Evolutionary conservation across 2,888 invertebrate genomes (phyloP), one percentile per base, ranked within the genome.

Genomic region (Coelogynopora nodosa): DNA sequence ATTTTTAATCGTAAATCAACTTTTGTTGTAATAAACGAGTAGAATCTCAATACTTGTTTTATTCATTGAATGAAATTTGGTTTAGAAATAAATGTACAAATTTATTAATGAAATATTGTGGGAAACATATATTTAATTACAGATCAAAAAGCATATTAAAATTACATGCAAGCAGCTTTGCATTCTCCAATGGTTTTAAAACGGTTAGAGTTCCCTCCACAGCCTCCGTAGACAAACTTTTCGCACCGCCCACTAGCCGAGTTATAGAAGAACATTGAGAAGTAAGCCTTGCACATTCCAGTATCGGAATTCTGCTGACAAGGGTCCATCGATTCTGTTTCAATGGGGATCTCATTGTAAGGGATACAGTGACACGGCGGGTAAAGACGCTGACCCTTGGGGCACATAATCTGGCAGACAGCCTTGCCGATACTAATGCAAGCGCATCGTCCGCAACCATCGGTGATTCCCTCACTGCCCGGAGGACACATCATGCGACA

Each of bases 171-270:
- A n/a, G 23, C 2, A 74, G 10, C 5, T 74, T 26, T 5, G 23
- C 74, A 74, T 74, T 74, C 23, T 23, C 2, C 74, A 2, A 74
- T 74, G 5, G 74, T 13, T 5, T 83, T 10, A 92, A 96, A 96
- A 90, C 95, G 95, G 91, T 96, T 96, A 91, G 95, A 95, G 90
- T 95, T 96, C 74, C 95, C 94, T 80, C 94, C 94, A 90, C 95
- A 95, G n/a, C 94, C 94, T 80, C 94, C 93, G 90, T 94, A 94
- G 26, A 92, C 92, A 91, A 96, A 95, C 10, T 93, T 91, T 88
- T 95, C 94, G 90, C 96, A 96, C 89, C 94, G 94, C 90, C 96
- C 96, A 67, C 93, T 93, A 89, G 94, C 94, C 0, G 95, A 94
- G 92, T 95, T 95, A 92, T 96, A 96, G 90, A 94, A 94, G 94